Conservation (phyloP, 2,797 vertebrate species). For the Melanotaenia parkinsoni region DNA sequence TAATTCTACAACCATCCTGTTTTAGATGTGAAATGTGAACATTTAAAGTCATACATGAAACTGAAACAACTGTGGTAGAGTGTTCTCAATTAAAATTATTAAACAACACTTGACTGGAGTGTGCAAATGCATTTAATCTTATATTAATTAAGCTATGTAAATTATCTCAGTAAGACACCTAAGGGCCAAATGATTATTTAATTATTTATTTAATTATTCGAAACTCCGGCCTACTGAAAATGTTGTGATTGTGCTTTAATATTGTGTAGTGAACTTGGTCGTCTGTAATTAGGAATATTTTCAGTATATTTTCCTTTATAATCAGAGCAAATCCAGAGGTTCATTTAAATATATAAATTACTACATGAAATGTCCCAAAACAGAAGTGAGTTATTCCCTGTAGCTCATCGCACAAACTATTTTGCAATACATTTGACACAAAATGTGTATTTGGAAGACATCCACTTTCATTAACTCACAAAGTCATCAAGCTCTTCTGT, state of each 20-base stretch:
- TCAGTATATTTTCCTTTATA: not conserved
- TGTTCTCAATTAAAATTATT: constrained; percentile 73
- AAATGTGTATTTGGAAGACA: not conserved
- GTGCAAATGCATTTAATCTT: constrained; percentile 69
- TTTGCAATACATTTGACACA: not conserved
- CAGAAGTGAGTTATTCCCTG: too few species aligned
- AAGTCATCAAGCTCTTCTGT: too few species aligned
- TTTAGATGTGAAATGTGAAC: constrained; percentile 6
- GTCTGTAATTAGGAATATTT: constrained; percentile 37
- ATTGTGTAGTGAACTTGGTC: constrained; percentile 29
- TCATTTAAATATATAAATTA: not conserved
- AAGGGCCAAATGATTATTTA: constrained; percentile 71
- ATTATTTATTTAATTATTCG: constrained; percentile 34
- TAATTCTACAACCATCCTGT: not conserved
- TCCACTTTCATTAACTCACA: not conserved
- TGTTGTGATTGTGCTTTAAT: constrained; percentile 13
- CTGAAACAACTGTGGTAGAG: constrained; percentile 65
- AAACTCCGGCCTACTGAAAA: constrained; percentile 44
- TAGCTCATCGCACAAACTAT: not conserved
- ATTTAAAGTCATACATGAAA: constrained; percentile 39
- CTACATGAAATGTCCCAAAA: not conserved
- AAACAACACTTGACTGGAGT: constrained; percentile 78
- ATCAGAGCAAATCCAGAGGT: not conserved
- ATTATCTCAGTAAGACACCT: constrained; percentile 69
- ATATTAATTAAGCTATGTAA: constrained; percentile 77